Conservation (phyloP, 2,888 invertebrate genomes). For the Mamestra brassicae region DNA sequence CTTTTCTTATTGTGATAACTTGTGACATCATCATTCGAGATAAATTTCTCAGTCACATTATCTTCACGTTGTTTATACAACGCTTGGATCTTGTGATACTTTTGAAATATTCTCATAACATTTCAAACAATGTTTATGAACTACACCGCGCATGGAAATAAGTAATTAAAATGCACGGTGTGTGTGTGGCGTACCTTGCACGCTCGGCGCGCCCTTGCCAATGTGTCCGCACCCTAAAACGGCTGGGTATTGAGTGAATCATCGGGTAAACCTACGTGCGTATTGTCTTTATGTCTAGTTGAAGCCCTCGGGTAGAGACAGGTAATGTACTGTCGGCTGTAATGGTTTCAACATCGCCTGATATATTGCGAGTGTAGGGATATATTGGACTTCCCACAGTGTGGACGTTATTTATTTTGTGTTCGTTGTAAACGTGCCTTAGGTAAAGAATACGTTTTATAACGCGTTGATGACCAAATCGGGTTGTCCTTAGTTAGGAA, state of each 20-base stretch:
- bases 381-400: constrained; percentile 19
- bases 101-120: constrained; percentile 15
- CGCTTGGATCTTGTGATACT: constrained; percentile 11
- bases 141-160: constrained; percentile 15
- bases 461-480: not conserved
- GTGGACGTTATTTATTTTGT: not conserved
- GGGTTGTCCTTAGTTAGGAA: constrained; percentile 6
- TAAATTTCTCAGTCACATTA: not conserved
- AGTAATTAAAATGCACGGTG: constrained; percentile 42
- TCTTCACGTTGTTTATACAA: no score
- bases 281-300: constrained; percentile 50
- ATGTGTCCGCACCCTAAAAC: constrained; percentile 57
- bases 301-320: constrained; percentile 31
- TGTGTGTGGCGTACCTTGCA: constrained; percentile 38
- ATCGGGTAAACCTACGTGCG: constrained; percentile 64
- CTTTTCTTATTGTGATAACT: not conserved
- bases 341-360: constrained; percentile 37
- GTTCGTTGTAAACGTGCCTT: not conserved
- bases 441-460: not conserved
- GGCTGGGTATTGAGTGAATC: constrained; percentile 55
- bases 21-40: not conserved
- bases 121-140: constrained; percentile 15
- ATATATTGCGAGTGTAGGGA: constrained; percentile 13
- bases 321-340: constrained; percentile 28
- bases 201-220: constrained; percentile 41